phyloP scores from a whole-genome alignment of 2,797 vertebrate species.

The Euthynnus affinis region DNA sequence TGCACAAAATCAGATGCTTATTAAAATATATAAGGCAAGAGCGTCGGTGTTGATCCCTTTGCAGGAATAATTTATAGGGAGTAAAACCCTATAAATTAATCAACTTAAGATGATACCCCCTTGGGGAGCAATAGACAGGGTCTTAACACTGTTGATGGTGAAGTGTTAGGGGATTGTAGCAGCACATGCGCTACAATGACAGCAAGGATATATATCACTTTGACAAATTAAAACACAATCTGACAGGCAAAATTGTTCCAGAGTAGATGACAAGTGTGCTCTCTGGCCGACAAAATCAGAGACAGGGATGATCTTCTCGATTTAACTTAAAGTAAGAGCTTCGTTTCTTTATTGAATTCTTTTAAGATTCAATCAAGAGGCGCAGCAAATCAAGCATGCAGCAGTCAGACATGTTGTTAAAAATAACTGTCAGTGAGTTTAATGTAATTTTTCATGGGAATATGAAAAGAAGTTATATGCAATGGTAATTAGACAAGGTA shows the following conservation, averaged over 20 bases:
- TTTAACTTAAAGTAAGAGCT: neutral
- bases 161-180: neutral
- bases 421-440: constrained; percentile 36
- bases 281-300: neutral
- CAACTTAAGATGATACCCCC: constrained; percentile 19
- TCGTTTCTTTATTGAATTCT: neutral
- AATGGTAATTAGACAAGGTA: neutral
- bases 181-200: neutral
- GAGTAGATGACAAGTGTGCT: constrained; percentile 2
- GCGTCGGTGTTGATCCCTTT: constrained; percentile 13
- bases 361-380: constrained; percentile 14
- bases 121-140: neutral
- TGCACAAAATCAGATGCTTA: constrained; percentile 39
- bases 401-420: constrained; percentile 20
- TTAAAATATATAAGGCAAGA: constrained; percentile 35
- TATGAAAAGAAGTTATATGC: neutral
- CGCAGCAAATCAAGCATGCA: neutral
- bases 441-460: neutral
- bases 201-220: neutral
- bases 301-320: neutral
- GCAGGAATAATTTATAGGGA: constrained; percentile 49
- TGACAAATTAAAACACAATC: constrained; percentile 14
- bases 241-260: neutral
- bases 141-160: neutral
- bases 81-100: constrained; percentile 42